Conservation (phyloP, 2,888 invertebrate species). For the Saturnia pavonia region DNA sequence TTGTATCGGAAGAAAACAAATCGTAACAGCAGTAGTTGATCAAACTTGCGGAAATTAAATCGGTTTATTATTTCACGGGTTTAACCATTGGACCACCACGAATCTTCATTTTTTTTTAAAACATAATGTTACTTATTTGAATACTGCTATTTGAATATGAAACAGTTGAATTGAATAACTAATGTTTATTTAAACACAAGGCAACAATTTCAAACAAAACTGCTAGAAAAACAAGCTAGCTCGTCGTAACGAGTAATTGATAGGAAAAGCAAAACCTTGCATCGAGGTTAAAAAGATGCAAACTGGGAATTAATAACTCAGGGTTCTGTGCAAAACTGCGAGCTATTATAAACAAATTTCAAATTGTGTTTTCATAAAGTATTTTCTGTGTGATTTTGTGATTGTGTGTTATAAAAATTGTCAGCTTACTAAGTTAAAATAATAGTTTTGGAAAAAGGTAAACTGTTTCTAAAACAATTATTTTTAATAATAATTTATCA, state of each 20-base stretch:
- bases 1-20: too few species aligned
- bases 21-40: too few species aligned
- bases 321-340: slow-evolving; percentile 39
- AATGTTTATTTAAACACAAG: slow-evolving; percentile 32
- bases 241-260: slow-evolving; percentile 60
- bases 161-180: neutral
- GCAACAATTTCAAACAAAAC: slow-evolving; percentile 41
- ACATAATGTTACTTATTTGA: neutral
- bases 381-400: slow-evolving; percentile 12
- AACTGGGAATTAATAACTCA: slow-evolving; percentile 60
- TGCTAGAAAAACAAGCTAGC: slow-evolving; percentile 48
- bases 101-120: too few species aligned
- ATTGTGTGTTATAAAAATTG: neutral
- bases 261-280: slow-evolving; percentile 50
- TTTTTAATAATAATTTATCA: too few species aligned
- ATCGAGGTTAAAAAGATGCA: slow-evolving; percentile 54
- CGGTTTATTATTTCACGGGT: too few species aligned
- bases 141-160: neutral
- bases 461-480: too few species aligned
- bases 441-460: too few species aligned
- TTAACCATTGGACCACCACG: too few species aligned
- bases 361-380: slow-evolving; percentile 6
- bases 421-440: too few species aligned
- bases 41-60: too few species aligned
- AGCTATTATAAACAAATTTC: slow-evolving; percentile 32